phyloP scores from a whole-genome alignment of 1,140 invertebrate genomes.

The Megalonaias nervosa region DNA sequence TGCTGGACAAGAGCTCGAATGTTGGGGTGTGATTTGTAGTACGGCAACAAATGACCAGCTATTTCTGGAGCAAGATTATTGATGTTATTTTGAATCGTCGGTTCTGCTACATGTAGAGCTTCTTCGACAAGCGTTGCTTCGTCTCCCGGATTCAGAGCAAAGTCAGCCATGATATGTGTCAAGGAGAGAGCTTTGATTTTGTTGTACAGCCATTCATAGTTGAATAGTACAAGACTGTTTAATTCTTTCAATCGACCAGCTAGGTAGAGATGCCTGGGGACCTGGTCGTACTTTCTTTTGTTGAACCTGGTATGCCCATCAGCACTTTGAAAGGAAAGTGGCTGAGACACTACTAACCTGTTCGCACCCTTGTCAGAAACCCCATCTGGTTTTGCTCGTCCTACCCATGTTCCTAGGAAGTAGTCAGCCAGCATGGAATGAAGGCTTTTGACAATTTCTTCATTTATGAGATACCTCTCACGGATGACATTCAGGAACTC shows the following conservation, averaged over 20 bases:
- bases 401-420: constrained; percentile 62
- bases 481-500: constrained; percentile 42
- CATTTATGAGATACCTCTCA: constrained; percentile 49
- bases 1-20: constrained; percentile 62
- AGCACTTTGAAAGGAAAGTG: constrained; percentile 51
- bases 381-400: constrained; percentile 47
- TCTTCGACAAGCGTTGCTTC: constrained; percentile 61
- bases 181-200: constrained; percentile 65
- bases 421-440: constrained; percentile 66
- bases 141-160: constrained; percentile 57
- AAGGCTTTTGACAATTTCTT: constrained; percentile 33
- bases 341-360: constrained; percentile 59
- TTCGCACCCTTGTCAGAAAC: constrained; percentile 29
- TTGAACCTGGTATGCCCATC: constrained; percentile 52
- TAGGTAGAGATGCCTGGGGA: constrained; percentile 60
- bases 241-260: constrained; percentile 59
- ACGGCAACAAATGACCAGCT: constrained; percentile 59
- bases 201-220: constrained; percentile 68
- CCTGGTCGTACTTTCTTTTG: constrained; percentile 65
- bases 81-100: constrained; percentile 55
- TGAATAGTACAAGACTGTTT: constrained; percentile 62
- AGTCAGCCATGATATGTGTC: constrained; percentile 62
- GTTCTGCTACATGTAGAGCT: constrained; percentile 51
- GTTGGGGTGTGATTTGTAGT: constrained; percentile 57
- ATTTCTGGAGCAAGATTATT: constrained; percentile 63